These are phyloP conservation scores for Tolypeutes matacus DNA, from an alignment of 2,797 vertebrate species.

Conservation along the genomic window DNA sequence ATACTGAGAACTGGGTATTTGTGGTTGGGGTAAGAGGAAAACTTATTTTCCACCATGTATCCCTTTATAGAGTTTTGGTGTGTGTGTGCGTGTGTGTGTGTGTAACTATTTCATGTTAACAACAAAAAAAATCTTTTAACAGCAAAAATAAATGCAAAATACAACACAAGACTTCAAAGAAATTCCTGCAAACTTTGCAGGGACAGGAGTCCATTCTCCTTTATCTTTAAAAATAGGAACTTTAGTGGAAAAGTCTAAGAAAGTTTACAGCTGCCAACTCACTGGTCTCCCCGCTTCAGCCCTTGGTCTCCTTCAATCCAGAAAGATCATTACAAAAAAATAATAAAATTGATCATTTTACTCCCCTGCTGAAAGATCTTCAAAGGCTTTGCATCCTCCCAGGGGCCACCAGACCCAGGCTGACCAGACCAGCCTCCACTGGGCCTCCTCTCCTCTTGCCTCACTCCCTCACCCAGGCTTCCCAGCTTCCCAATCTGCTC, in stretches of 20 bases:
- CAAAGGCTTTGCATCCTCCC: conserved; percentile 37
- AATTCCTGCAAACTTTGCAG: conserved; percentile 20
- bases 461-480: background rate
- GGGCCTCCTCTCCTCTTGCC: background rate
- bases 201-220: conserved; percentile 11
- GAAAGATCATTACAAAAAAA: background rate
- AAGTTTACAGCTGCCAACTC: background rate
- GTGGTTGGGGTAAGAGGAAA: conserved; percentile 15
- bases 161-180: conserved; percentile 17
- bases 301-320: background rate
- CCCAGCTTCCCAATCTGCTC: background rate
- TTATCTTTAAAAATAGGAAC: conserved; percentile 49
- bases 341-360: conserved; percentile 55
- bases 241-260: conserved; percentile 20
- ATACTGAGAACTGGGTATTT: conserved; percentile 34
- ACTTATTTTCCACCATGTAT: background rate
- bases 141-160: conserved; percentile 49
- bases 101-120: conserved; percentile 5
- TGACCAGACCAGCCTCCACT: background rate
- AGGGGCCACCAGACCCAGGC: background rate
- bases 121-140: background rate
- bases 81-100: background rate
- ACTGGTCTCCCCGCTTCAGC: conserved; percentile 11
- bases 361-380: conserved; percentile 38
- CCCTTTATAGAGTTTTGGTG: background rate